These are phyloP conservation scores for Sericinus montela DNA, from an alignment of 2,888 invertebrate genomes.

Conservation along the genomic window DNA sequence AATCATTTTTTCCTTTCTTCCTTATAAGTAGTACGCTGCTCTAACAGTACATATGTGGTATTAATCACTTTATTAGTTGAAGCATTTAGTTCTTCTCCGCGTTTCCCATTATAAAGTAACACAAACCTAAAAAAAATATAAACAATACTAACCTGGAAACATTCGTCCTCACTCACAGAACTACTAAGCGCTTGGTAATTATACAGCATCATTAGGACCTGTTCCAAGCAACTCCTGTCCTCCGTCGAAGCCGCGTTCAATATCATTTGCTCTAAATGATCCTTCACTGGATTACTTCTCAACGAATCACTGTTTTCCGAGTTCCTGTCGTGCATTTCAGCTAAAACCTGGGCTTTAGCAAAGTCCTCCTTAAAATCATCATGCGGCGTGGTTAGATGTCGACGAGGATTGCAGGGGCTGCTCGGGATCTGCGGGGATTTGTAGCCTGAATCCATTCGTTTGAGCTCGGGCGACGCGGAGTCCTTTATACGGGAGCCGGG, in stretches of 20 bases:
- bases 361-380: conserved; percentile 74
- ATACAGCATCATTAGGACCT: conserved; percentile 80
- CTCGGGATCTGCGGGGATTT: conserved; percentile 70
- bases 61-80: no score
- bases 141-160: conserved; percentile 65
- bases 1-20: no score
- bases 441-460: conserved; percentile 77
- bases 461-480: conserved; percentile 74
- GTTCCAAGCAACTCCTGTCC: conserved; percentile 81
- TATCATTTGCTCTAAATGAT: conserved; percentile 73
- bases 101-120: no score
- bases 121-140: no score
- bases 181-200: conserved; percentile 79
- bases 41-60: no score
- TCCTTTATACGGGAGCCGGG: conserved; percentile 75
- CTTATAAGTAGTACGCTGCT: no score
- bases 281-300: conserved; percentile 69
- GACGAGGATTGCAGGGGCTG: conserved; percentile 64
- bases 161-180: conserved; percentile 77
- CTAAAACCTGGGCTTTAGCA: conserved; percentile 69
- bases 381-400: conserved; percentile 54
- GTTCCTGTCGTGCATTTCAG: conserved; percentile 64
- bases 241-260: conserved; percentile 72
- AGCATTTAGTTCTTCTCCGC: no score
- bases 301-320: conserved; percentile 68